Conservation (phyloP, 2,888 invertebrate genomes). For the Isotomurus palustris region DNA sequence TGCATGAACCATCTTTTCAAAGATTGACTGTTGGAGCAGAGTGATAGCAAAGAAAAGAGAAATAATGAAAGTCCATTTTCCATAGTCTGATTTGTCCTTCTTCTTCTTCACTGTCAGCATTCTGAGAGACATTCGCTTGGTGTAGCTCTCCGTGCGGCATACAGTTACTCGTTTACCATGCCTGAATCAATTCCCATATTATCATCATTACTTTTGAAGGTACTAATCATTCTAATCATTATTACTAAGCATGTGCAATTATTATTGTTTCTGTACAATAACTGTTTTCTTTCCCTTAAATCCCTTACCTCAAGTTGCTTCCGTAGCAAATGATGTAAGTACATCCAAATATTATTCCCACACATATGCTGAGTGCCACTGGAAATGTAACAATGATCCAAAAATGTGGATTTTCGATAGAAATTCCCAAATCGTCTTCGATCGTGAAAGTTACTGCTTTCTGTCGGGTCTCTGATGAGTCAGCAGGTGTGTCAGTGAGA, state of each 20-base stretch:
- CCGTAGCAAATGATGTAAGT: neutral
- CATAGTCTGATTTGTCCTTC: constrained; percentile 1
- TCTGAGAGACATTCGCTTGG: too few species aligned
- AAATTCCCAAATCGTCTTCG: neutral
- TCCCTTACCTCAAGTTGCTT: too few species aligned
- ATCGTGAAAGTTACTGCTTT: neutral
- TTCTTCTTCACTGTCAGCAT: too few species aligned
- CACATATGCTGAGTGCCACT: neutral
- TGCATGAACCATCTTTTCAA: constrained; percentile 3
- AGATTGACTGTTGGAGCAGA: neutral
- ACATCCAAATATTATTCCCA: neutral
- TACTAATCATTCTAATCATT: too few species aligned
- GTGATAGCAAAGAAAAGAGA: neutral
- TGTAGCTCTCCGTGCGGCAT: too few species aligned
- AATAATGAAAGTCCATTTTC: constrained; percentile 6
- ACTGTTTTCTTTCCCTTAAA: too few species aligned
- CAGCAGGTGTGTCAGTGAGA: too few species aligned
- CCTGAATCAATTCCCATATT: too few species aligned
- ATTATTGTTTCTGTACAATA: too few species aligned
- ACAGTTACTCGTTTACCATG: too few species aligned
- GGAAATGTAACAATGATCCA: neutral
- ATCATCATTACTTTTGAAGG: too few species aligned
- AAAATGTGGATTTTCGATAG: neutral
- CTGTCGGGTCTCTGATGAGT: neutral
- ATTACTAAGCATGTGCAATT: too few species aligned